Percentiles rank a stretch among this genome's conserved stretches.
These are phyloP conservation scores for Caenorhabditis auriculariae DNA, from an alignment of 2,888 invertebrate genomes.

Conservation along the genomic window DNA sequence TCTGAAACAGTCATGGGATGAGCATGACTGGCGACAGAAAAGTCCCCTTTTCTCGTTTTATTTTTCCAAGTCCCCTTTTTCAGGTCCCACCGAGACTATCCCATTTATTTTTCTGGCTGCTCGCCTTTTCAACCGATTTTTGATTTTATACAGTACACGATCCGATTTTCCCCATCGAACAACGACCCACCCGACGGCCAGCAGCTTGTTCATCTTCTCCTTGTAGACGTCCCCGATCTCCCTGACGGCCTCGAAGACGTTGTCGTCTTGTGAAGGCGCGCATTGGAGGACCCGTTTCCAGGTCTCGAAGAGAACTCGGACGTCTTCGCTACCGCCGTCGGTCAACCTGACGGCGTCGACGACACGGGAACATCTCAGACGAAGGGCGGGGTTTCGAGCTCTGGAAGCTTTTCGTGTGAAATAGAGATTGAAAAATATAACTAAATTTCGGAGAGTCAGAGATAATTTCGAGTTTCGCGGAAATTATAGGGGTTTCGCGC, in stretches of 20 bases:
- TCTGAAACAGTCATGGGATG: too few species aligned
- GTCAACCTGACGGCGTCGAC: slow-evolving; percentile 24
- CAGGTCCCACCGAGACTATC: too few species aligned
- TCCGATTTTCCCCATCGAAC: too few species aligned
- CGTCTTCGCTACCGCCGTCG: slow-evolving; percentile 25
- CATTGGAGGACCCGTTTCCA: slow-evolving; percentile 24
- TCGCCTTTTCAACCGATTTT: background rate
- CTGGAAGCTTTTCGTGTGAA: slow-evolving; percentile 7
- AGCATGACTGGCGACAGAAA: too few species aligned
- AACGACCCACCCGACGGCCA: slow-evolving; percentile 15
- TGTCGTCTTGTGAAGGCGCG: slow-evolving; percentile 10
- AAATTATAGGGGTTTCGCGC: background rate
- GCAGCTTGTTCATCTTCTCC: slow-evolving; percentile 19
- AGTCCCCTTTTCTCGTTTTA: too few species aligned
- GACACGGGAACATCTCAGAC: slow-evolving; percentile 17
- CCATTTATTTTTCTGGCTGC: too few species aligned
- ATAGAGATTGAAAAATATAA: background rate
- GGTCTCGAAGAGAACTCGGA: slow-evolving; percentile 25
- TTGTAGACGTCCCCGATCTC: slow-evolving; percentile 10
- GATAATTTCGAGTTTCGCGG: background rate
- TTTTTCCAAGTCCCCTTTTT: too few species aligned
- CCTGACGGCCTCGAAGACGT: slow-evolving; percentile 9
- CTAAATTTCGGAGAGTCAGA: background rate
- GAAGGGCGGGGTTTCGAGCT: slow-evolving; percentile 4
- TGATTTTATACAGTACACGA: background rate